Evolutionary conservation across 2,888 invertebrate species (phyloP).

Genomic region (Leptarthrus brevirostris): DNA sequence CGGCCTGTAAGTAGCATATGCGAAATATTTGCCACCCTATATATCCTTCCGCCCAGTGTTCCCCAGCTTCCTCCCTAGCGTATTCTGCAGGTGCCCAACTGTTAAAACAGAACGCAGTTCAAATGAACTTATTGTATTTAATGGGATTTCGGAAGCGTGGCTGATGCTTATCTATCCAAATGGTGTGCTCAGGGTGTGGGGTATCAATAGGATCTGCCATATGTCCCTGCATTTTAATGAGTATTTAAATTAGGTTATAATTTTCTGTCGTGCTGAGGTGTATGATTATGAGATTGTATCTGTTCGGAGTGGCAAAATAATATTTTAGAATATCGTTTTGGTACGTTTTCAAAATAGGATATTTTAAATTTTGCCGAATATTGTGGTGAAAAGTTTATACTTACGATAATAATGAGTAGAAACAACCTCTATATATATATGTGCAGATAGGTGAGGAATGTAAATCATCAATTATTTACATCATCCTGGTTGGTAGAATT

Average conservation of each 20-base stretch:
- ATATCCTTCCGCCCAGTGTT: background rate
- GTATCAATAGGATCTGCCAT: constrained; percentile 4
- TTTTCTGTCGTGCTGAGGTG: constrained; percentile 47
- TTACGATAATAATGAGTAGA: no score
- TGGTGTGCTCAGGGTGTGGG: background rate
- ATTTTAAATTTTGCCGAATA: no score
- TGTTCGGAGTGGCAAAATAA: constrained; percentile 32
- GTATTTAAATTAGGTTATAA: constrained; percentile 54
- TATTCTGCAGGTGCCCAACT: constrained; percentile 32
- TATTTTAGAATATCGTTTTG: constrained; percentile 15
- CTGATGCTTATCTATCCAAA: constrained; percentile 50
- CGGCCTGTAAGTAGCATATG: constrained; percentile 38
- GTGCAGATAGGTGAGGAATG: no score
- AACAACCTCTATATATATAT: no score
- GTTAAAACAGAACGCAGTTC: constrained; percentile 41
- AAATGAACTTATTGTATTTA: constrained; percentile 55
- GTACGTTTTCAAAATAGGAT: constrained; percentile 3
- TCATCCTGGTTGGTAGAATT: no score
- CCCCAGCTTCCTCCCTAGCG: background rate
- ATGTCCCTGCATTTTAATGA: constrained; percentile 52
- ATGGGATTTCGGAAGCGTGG: constrained; percentile 54
- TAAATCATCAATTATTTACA: no score
- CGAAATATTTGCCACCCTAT: constrained; percentile 27
- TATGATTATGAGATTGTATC: constrained; percentile 41
- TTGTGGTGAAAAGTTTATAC: no score